phyloP scores from a whole-genome alignment of 2,113 vertebrate species.

The Stictonetta naevosa region DNA sequence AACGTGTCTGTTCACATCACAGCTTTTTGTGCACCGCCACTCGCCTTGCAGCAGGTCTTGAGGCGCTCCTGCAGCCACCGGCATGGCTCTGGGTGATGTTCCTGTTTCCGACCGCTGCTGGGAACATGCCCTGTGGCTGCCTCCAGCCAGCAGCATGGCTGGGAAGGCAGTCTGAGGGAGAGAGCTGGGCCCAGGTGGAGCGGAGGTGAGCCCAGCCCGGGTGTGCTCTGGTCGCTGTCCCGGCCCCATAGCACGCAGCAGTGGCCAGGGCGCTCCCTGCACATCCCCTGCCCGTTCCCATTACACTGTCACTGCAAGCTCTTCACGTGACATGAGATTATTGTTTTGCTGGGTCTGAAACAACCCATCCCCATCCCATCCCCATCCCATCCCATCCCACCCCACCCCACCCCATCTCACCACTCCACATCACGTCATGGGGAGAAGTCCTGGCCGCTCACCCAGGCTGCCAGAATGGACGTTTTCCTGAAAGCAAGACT shows the following conservation, averaged over 20 bases:
- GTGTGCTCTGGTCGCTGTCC: no score
- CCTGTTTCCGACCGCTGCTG: neutral
- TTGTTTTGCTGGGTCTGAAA: neutral
- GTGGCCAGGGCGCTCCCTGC: neutral
- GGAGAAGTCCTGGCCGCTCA: neutral
- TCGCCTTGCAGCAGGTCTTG: neutral
- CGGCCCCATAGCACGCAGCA: no score
- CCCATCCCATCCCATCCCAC: neutral
- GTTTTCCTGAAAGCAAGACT: neutral
- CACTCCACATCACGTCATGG: fast-evolving
- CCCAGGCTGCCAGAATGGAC: neutral
- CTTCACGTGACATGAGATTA: neutral
- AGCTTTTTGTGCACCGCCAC: fast-evolving
- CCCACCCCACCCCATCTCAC: neutral
- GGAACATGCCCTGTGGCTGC: neutral
- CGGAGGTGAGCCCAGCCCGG: neutral
- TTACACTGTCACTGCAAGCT: neutral
- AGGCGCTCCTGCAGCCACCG: neutral
- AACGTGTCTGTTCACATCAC: neutral
- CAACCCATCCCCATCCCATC: neutral
- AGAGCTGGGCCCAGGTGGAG: neutral
- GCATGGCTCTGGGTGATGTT: neutral
- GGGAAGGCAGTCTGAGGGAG: neutral
- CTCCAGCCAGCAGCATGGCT: neutral
- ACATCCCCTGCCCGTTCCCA: no score